Conservation (phyloP, 2,113 vertebrate species). For the Microtus oregoni region DNA sequence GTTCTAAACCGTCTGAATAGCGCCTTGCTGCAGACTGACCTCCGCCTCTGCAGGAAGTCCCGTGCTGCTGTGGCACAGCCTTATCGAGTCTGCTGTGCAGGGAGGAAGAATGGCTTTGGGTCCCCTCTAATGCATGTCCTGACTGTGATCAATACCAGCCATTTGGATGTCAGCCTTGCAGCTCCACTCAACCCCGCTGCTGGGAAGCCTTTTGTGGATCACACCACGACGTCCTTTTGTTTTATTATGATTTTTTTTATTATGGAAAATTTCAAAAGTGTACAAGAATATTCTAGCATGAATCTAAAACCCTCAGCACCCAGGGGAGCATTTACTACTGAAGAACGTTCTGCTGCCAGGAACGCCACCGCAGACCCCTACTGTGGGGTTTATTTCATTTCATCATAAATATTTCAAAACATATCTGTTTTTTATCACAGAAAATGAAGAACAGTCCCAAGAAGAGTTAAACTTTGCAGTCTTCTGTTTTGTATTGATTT, state of each 20-base stretch:
- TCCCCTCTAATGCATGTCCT: not conserved
- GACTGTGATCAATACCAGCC: constrained; percentile 35
- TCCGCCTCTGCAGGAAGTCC: not conserved
- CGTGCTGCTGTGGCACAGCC: too few species aligned
- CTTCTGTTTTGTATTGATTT: too few species aligned
- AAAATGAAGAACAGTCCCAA: not conserved
- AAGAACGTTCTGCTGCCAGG: not conserved
- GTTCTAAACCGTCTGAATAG: not conserved
- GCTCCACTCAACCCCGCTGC: constrained; percentile 1
- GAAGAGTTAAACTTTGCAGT: not conserved
- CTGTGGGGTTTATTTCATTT: not conserved
- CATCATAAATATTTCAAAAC: not conserved
- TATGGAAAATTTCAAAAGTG: constrained; percentile 40
- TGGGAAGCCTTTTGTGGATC: constrained; percentile 44
- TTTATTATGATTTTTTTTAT: constrained; percentile 49
- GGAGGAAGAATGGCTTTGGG: not conserved
- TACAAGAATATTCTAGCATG: constrained; percentile 1
- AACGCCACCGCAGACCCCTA: not conserved
- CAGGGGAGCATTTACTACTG: not conserved
- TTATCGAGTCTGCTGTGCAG: not conserved
- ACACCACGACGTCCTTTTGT: not conserved
- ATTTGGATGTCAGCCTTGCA: constrained; percentile 29
- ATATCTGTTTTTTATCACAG: not conserved
- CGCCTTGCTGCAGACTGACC: not conserved
- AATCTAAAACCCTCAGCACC: not conserved